phyloP scores from a whole-genome alignment of 2,113 vertebrate species.

The Genyomyrus donnyi region DNA sequence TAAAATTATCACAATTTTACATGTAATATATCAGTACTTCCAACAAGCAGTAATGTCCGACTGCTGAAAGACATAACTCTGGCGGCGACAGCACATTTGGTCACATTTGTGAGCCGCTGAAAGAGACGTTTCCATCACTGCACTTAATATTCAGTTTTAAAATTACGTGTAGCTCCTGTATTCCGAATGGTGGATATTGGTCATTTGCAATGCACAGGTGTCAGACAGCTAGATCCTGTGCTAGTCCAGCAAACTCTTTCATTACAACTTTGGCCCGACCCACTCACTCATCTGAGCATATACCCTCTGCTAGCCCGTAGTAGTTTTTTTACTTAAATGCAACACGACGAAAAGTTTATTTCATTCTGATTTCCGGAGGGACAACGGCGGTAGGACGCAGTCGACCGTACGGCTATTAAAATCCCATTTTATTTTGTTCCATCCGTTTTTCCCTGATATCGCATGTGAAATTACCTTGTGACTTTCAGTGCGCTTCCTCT shows the following conservation, averaged over 20 bases:
- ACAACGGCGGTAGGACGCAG: neutral
- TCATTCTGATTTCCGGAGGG: too few relatives aligned
- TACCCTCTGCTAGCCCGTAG: neutral
- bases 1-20: neutral
- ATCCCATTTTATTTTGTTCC: neutral
- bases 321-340: neutral
- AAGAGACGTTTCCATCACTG: neutral
- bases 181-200: neutral
- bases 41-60: neutral
- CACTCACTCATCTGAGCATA: neutral
- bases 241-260: neutral
- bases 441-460: neutral
- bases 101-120: neutral
- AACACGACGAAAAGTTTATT: neutral
- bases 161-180: neutral
- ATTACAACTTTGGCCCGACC: neutral
- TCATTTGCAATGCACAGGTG: slow-evolving; percentile 3
- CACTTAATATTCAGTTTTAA: neutral
- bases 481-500: slow-evolving; percentile 21
- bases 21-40: neutral
- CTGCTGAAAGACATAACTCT: neutral
- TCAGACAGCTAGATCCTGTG: neutral
- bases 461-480: slow-evolving; percentile 30
- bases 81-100: neutral
- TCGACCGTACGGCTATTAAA: neutral